Percentiles rank a stretch among this genome's conserved stretches.
phyloP scores from a whole-genome alignment of 2,113 vertebrate species.

The Sceloporus tristichus region DNA sequence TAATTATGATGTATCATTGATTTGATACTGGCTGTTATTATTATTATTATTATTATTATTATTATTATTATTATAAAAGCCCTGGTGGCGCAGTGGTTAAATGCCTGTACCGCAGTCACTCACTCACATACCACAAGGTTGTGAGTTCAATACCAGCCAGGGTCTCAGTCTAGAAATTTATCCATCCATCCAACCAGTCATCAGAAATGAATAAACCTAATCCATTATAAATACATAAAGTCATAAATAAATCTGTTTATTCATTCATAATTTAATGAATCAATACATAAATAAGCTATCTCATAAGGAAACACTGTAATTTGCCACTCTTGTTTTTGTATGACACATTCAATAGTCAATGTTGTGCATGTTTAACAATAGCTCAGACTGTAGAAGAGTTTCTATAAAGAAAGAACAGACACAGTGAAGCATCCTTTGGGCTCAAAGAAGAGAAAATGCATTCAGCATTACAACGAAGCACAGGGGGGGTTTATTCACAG shows the following conservation, averaged over 20 bases:
- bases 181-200: not conserved
- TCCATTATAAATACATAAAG: not conserved
- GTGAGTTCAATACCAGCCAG: not conserved
- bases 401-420: constrained; percentile 58
- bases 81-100: too few species aligned
- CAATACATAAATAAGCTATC: constrained; percentile 1
- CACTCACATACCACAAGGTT: too few species aligned
- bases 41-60: too few species aligned
- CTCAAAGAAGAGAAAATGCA: constrained; percentile 63
- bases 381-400: constrained; percentile 58
- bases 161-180: not conserved
- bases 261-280: not conserved
- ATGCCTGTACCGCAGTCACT: too few species aligned
- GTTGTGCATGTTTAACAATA: constrained; percentile 60
- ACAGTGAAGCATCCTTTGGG: constrained; percentile 46
- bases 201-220: not conserved
- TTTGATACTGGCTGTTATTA: too few species aligned
- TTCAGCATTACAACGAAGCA: constrained; percentile 20
- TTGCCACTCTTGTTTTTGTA: constrained; percentile 57
- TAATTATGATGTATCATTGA: too few species aligned
- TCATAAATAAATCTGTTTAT: not conserved
- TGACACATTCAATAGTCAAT: constrained; percentile 54
- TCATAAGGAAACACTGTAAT: constrained; percentile 39
- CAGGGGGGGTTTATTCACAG: constrained; percentile 49
- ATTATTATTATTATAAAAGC: too few species aligned